These are phyloP conservation scores for Antennarius striatus DNA, from an alignment of 2,113 vertebrate species.

Conservation along the genomic window DNA sequence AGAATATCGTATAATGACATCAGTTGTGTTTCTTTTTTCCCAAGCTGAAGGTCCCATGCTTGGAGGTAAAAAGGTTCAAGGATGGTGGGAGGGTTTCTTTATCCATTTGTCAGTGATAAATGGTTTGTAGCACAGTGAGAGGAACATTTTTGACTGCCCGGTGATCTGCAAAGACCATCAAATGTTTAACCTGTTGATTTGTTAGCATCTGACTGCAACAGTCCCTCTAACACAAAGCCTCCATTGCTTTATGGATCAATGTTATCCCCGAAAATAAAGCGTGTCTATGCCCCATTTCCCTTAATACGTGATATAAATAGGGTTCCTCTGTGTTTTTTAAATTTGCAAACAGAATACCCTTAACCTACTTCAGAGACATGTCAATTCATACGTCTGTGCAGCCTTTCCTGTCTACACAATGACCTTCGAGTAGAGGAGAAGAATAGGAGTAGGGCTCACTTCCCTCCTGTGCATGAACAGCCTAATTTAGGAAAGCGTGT, in stretches of 20 bases:
- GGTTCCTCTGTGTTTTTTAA: constrained; percentile 3
- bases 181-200: too few relatives aligned
- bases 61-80: constrained; percentile 41
- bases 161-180: too few relatives aligned
- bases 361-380: constrained; percentile 77
- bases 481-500: constrained; percentile 80
- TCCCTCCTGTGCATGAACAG: constrained; percentile 69
- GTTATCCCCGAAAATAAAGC: too few relatives aligned
- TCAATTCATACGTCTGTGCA: constrained; percentile 72
- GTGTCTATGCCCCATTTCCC: neutral
- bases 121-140: constrained; percentile 11
- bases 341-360: constrained; percentile 61
- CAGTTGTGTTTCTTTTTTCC: constrained; percentile 44
- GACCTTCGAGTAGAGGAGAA: constrained; percentile 69
- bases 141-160: neutral
- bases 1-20: constrained; percentile 43
- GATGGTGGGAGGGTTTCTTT: constrained; percentile 33
- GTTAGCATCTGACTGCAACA: too few relatives aligned
- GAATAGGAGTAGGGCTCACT: constrained; percentile 68
- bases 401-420: constrained; percentile 78
- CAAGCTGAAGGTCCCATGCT: constrained; percentile 31
- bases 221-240: too few relatives aligned
- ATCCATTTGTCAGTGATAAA: constrained; percentile 42
- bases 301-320: neutral
- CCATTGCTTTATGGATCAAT: too few relatives aligned